These are phyloP conservation scores for Poeciliopsis turrubarensis DNA, from an alignment of 2,113 vertebrate genomes.

Conservation along the genomic window DNA sequence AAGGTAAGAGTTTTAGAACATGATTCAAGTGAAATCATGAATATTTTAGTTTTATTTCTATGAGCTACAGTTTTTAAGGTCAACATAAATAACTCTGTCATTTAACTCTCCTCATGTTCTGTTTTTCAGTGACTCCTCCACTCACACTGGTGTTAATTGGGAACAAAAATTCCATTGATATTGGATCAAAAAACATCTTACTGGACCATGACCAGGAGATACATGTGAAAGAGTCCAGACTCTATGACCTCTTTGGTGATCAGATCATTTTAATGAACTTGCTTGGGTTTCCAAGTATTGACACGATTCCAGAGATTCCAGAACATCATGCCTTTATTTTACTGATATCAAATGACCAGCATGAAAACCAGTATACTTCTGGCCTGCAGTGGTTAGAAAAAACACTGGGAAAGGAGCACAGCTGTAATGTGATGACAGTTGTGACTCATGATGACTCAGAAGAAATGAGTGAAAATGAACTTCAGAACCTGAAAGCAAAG, in stretches of 20 bases:
- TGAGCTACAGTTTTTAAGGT: too few species aligned
- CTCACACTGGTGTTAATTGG: slow-evolving; percentile 45
- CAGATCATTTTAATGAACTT: slow-evolving; percentile 33
- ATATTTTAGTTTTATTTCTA: too few species aligned
- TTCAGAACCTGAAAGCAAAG: slow-evolving; percentile 19
- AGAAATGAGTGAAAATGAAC: slow-evolving; percentile 18
- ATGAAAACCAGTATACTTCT: slow-evolving; percentile 14
- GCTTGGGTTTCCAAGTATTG: slow-evolving; percentile 22
- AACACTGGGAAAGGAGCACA: slow-evolving; percentile 10
- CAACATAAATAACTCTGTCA: too few species aligned
- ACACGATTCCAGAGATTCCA: not conserved
- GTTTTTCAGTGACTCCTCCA: slow-evolving; percentile 22
- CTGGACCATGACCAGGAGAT: not conserved
- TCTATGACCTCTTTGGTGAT: slow-evolving; percentile 35
- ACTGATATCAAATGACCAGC: slow-evolving; percentile 27
- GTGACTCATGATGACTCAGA: slow-evolving; percentile 22
- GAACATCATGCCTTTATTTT: slow-evolving; percentile 36
- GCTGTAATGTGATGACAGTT: slow-evolving; percentile 36
- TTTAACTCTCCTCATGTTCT: too few species aligned
- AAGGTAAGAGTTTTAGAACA: too few species aligned
- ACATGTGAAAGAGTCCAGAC: not conserved
- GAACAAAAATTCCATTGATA: slow-evolving; percentile 24
- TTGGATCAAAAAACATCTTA: slow-evolving; percentile 31
- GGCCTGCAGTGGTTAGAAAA: slow-evolving; percentile 33
- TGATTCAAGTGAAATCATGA: too few species aligned